Evolutionary conservation across 2,888 invertebrate species (phyloP), one percentile per base, ranked within the genome.

Genomic region (Silvanus unidentatus): DNA sequence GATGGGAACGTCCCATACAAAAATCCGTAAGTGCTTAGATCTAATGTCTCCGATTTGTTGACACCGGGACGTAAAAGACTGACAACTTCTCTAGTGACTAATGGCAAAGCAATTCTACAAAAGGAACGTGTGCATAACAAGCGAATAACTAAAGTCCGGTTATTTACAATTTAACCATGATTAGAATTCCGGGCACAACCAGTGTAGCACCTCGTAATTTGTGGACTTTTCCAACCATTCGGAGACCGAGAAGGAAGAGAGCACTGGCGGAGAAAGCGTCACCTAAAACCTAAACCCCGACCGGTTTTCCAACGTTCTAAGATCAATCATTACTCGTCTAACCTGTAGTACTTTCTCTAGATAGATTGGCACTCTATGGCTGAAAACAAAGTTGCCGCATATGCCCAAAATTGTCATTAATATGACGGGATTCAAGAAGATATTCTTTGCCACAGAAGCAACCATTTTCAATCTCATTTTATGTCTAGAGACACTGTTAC

Each of bases 1-100:
- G 94, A 85, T 0, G 97, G 97, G 69, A 97, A 89, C 0, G 95
- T 95, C 43, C 97, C 96, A 66, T 96, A 96, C 0, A 97, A 76
- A 73, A 97, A 97, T 0, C 92, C 96, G 68, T 90, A 96, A 32
- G 92, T 94, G 54, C 92, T 89, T 45, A 92, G 73, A 52, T 92
- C 88, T 8, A 81, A 75, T 0, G 90, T 89, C 57, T 89, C 88
- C 12, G 85, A 81, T 11, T 79, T 76, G 62, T 85, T 82, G 0
- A 65, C 70, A 0, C 88, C 87, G 5, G 86, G 78, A 47, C 82
- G 77, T 42, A 88, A 71, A 2, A 90, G 75, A 60, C 85, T 87
- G 0, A 94, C 86, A 13, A 88, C 81, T 72, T 95, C 92, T 57
- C 94, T 79, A 59, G 88, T 88, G 1, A 95, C 81, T 36, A 96